Evolutionary conservation across 2,797 vertebrate species (phyloP), one percentile per base, ranked within the genome.

Genomic region (Tauraco hartlaubi): DNA sequence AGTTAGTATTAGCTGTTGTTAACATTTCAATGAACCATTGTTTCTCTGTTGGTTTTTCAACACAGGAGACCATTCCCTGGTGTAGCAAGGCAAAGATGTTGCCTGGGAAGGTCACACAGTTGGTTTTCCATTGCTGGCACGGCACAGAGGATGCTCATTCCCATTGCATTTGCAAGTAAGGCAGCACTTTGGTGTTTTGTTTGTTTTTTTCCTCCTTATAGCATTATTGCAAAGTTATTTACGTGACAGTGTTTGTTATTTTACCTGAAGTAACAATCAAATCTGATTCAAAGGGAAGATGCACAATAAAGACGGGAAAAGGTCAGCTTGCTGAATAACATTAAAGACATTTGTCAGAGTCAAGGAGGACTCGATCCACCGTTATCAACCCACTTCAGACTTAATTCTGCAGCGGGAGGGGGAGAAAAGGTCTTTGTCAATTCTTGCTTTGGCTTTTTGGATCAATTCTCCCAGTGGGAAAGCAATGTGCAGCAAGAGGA

Each of bases 291-390:
- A 96, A 97, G 90, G 82, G 92, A 96, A 96, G 92, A 94, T 78
- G 92, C 90, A 97, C 95, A 94, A 88, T 95, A 94, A 96, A 96
- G 95, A 96, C 78, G 33, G 94, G 94, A 97, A 97, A 97, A 96
- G 97, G 97, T 97, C 97, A 97, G 84, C 96, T 91, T 94, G 93
- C 96, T 97, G 95, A 97, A 96, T 97, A 96, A 97, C 96, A 92
- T 96, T 97, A 96, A 97, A 97, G 96, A 96, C 95, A 96, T 97
- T 97, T 97, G 97, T 97, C 97, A 97, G 97, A 97, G 95, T 95
- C 96, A 97, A 95, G 93, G 95, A 94, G 94, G 94, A 91, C 97
- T 96, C 85, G 93, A 96, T 97, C 86, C 1, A 18, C 92, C 1
- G 77, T 94, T 96, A 97, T 95, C 97, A 97, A 95, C 93, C 94